Evolutionary conservation across 2,888 invertebrate genomes (phyloP).

Genomic region (Kryphioiulus occultus): DNA sequence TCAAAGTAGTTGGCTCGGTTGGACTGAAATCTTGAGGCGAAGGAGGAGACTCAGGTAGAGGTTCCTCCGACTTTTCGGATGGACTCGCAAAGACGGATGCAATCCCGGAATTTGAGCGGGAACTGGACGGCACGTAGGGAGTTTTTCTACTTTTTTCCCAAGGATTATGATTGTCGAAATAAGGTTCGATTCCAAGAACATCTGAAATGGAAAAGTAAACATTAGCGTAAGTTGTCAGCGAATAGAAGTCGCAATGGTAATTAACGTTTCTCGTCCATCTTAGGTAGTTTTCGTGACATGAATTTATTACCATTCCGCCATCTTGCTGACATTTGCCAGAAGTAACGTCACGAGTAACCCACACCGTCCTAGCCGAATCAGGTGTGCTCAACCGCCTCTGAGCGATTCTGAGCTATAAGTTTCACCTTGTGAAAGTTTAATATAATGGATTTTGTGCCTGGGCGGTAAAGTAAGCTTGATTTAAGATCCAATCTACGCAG

Average conservation of each 20-base stretch:
- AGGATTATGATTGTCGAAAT: slow-evolving; percentile 1
- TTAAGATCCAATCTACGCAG: neutral
- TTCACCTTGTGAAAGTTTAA: neutral
- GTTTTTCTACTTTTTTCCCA: slow-evolving; percentile 21
- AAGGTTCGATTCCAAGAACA: neutral
- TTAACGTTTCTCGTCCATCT: too few species aligned
- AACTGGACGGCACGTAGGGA: slow-evolving; percentile 13
- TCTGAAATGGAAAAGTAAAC: neutral
- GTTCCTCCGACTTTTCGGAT: slow-evolving; percentile 24
- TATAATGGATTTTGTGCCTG: neutral
- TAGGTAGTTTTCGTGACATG: too few species aligned
- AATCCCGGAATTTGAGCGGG: neutral
- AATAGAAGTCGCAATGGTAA: neutral
- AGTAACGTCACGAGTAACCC: too few species aligned
- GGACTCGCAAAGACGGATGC: neutral
- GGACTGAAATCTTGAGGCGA: neutral
- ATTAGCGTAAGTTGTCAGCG: neutral
- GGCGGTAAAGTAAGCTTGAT: neutral
- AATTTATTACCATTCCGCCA: too few species aligned
- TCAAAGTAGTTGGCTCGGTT: neutral
- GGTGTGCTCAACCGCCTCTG: too few species aligned
- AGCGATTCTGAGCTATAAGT: too few species aligned
- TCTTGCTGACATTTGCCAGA: too few species aligned
- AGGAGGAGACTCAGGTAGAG: neutral
- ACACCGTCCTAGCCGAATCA: too few species aligned